These are phyloP conservation scores for Psittacula echo DNA, from an alignment of 2,797 vertebrate species.

Conservation along the genomic window DNA sequence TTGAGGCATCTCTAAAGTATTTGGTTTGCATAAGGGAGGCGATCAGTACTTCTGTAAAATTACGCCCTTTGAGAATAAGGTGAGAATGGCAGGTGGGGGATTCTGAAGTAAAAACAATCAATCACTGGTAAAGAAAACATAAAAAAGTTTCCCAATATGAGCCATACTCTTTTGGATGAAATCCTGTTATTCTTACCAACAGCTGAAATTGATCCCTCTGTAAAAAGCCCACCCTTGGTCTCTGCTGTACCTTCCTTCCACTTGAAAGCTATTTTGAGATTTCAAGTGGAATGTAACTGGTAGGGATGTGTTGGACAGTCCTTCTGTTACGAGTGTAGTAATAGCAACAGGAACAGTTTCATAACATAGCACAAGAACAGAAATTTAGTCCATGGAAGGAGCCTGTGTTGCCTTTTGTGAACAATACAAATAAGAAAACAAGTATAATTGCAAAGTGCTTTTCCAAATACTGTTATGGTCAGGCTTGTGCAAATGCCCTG, in stretches of 20 bases:
- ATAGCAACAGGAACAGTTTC: background rate
- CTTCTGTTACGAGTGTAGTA: background rate
- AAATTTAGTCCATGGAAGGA: background rate
- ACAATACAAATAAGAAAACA: background rate
- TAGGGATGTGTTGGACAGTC: background rate
- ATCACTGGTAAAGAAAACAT: background rate
- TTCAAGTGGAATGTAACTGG: conserved; percentile 15
- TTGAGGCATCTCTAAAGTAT: background rate
- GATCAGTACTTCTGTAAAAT: background rate
- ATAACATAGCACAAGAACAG: background rate
- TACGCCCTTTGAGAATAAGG: background rate
- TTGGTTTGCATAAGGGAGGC: background rate
- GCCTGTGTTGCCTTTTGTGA: background rate
- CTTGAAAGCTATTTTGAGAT: background rate
- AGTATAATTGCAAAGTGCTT: background rate
- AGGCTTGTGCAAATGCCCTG: background rate
- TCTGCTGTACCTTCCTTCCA: background rate
- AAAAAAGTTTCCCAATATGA: background rate
- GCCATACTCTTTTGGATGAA: background rate
- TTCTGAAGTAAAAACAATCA: background rate
- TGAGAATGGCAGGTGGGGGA: background rate
- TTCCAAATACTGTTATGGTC: background rate
- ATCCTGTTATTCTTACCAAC: background rate
- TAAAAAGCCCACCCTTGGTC: background rate
- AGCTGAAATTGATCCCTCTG: background rate